A percentile compares a stretch with the other conserved stretches of the same genome.
Conservation (phyloP, 2,113 vertebrate genomes). For the Anarhynchus alexandrinus region DNA sequence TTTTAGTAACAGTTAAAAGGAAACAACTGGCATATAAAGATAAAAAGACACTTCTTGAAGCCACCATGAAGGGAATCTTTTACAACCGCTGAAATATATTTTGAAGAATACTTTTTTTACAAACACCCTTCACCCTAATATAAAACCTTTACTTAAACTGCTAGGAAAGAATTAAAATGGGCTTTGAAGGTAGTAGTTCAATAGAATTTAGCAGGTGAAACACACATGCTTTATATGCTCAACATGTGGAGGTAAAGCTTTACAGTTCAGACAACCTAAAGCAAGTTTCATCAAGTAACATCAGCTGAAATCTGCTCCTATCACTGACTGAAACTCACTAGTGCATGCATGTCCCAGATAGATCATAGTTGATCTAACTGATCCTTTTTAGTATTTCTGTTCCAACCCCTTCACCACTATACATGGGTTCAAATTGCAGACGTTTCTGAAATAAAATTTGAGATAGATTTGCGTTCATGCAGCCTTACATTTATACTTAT, state of each 20-base stretch:
- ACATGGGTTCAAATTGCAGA: background rate
- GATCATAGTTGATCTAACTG: background rate
- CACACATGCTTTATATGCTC: background rate
- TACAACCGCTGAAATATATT: background rate
- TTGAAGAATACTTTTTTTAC: background rate
- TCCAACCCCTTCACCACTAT: background rate
- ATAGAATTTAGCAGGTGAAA: background rate
- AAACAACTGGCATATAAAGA: slow-evolving; percentile 1
- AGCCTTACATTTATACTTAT: background rate
- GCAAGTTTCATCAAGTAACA: background rate
- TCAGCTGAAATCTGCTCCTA: background rate
- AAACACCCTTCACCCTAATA: background rate
- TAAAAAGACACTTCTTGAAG: background rate
- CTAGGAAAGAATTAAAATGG: background rate
- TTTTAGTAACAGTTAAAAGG: slow-evolving; percentile 7
- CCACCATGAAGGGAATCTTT: background rate
- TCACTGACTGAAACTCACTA: background rate
- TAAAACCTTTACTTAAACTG: background rate
- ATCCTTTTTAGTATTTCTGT: background rate
- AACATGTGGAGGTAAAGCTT: background rate
- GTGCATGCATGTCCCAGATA: background rate
- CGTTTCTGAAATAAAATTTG: background rate
- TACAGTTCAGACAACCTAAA: background rate
- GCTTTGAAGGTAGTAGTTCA: background rate
- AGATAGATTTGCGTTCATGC: background rate